Evolutionary conservation across 2,888 invertebrate species (phyloP).

Genomic region (Drosophila niveifrons): DNA sequence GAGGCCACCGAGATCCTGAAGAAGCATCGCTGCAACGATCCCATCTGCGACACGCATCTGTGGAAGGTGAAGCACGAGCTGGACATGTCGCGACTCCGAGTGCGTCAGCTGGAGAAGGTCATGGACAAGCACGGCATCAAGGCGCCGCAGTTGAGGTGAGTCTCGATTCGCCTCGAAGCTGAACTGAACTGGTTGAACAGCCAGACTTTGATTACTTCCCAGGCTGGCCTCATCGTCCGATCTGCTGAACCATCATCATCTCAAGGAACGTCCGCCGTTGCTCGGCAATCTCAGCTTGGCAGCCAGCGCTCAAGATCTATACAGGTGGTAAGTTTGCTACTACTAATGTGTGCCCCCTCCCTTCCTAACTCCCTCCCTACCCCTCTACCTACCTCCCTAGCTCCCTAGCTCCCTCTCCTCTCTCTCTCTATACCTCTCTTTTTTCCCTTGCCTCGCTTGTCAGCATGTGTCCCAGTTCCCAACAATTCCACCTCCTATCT

Average conservation of each 20-base stretch:
- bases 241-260: constrained; percentile 86
- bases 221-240: constrained; percentile 88
- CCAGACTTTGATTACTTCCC: not conserved
- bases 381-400: no score
- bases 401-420: no score
- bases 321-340: constrained; percentile 85
- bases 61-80: constrained; percentile 97
- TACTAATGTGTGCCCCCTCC: constrained; percentile 47
- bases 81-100: constrained; percentile 93
- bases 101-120: constrained; percentile 94
- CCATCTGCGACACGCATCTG: constrained; percentile 92
- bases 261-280: constrained; percentile 87
- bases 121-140: constrained; percentile 93
- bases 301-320: constrained; percentile 86
- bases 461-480: no score
- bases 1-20: constrained; percentile 92
- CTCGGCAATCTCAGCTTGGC: constrained; percentile 85
- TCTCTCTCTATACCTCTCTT: no score
- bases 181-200: not conserved
- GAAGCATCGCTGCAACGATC: constrained; percentile 91
- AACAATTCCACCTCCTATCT: not conserved
- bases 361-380: no score
- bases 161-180: not conserved
- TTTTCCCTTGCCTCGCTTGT: no score
- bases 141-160: constrained; percentile 89